Conservation (phyloP, 2,797 vertebrate genomes). For the Micrastur ruficollis region DNA sequence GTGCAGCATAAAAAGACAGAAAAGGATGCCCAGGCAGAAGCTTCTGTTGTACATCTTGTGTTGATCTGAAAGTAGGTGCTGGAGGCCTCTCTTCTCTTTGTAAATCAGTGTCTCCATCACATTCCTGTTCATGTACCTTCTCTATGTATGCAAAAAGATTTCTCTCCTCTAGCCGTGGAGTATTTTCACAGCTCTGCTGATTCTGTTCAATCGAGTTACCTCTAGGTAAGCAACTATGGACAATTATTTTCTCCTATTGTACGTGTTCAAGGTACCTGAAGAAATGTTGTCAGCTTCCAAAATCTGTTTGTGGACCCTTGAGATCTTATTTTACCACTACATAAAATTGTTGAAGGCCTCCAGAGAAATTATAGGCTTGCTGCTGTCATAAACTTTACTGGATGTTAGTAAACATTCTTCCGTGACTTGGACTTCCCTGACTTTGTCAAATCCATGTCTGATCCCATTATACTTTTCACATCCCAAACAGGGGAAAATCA, state of each 20-base stretch:
- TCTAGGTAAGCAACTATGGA: neutral
- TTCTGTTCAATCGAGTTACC: neutral
- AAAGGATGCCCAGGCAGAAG: neutral
- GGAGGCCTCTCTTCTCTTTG: neutral
- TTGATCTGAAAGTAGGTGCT: neutral
- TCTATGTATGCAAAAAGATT: neutral
- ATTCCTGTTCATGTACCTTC: neutral
- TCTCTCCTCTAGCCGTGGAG: fast-evolving
- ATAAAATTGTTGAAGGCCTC: neutral
- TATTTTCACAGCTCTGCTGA: neutral
- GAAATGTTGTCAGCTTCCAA: neutral
- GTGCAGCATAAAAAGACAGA: neutral
- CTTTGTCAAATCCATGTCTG: neutral
- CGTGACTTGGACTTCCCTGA: neutral
- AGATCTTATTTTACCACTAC: neutral
- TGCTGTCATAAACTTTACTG: neutral
- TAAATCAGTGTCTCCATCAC: neutral
- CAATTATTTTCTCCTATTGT: neutral
- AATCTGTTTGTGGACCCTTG: neutral
- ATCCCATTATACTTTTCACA: neutral
- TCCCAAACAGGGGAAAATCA: neutral
- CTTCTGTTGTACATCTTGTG: neutral
- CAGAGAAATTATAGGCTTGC: neutral
- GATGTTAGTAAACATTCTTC: fast-evolving
- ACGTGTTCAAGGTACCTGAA: neutral